Base-by-base conservation (phyloP, 2,888 invertebrate species). In the Pardosa pseudoannulata region DNA sequence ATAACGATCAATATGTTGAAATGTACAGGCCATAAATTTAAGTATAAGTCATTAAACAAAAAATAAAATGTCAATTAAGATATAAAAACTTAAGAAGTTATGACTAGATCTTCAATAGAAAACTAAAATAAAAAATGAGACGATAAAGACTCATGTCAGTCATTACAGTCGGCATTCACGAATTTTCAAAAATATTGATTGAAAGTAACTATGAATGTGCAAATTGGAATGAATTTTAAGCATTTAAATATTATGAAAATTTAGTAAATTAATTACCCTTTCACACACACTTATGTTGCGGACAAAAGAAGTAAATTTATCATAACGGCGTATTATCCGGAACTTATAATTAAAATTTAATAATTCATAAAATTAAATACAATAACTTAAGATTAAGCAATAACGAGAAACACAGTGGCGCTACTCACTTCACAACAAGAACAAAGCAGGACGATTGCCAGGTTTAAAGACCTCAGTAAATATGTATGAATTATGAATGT, bases 151-250 rank as follows among this genome's bases (percentile, higher is more conserved):
- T 39, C 11, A n/a, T 36, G 32, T 72, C 50, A 50, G 64, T 39
- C 76, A 83, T 64, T 23, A 27, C 29, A 67, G 23, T 72, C 64
- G 32, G 75, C 46, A 80, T 82, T 76, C 56, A 16, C 31, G 31
- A 83, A 83, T 67, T 78, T 83, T 83, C 70, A 73, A 75, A 68
- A 78, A 81, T 83, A 83, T 83, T 83, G 83, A 83, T 83, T 83
- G 76, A 83, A 83, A 83, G 72, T 83, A 78, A 83, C 83, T 68
- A 82, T 83, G 83, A 78, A 83, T 74, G 83, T 78, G 83, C 72
- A 78, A 83, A 83, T 83, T 78, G 78, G 32, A 83, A 83, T 78
- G 78, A 83, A 83, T 83, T 83, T 71, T 62, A 31, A 29, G 72
- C 73, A 83, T 83, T 82, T 78, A 78, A 71, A 83, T 83, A 41